Evolutionary conservation across 2,113 vertebrate species (phyloP), one percentile per base, ranked within the genome.

Genomic region (Neolamprologus ventralis): DNA sequence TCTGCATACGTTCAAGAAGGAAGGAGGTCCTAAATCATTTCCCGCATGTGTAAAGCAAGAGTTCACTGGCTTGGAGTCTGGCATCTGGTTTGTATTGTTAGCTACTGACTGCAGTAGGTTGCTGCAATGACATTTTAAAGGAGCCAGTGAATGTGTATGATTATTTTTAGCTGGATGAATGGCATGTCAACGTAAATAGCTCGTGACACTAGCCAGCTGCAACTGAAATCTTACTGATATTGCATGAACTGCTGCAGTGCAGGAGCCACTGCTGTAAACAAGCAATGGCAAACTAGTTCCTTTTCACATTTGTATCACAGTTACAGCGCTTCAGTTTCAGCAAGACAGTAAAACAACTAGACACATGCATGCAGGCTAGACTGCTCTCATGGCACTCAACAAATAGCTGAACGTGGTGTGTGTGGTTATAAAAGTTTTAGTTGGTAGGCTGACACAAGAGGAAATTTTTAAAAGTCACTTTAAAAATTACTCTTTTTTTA

Each of bases 181-280:
- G 90, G 92, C 87, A 95, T 87, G 94, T 95, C 87, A 94, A 92
- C 91, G 89, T 94, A 94, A 95, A 96, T 94, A 95, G 92, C 94
- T 79, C 58, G 87, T 93, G 90, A 91, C 91, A 86, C 88, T 51
- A 57, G 84, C 85, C 51, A 57, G 82, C 87, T 93, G 93, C 91
- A 93, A 86, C 88, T 68, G 58, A 89, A 90, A 91, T 88, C 86
- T 80, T 45, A 51, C 88, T 80, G 80, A 73, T 82, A 57, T 49
- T 58, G 73, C 85, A 71, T 16, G 26, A 16, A 58, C 9, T 26
- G 23, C 65, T 55, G 31, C 57, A 68, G 54, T 75, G 58, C 57
- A 63, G 33, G 14, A 35, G 19, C 51, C 13, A 31, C 81, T 57
- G 82, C 42, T 55, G 92, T 91, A 80, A 89, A 93, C 85, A 90